Percentiles rank a stretch among this genome's conserved stretches.
Conservation (phyloP, 2,113 vertebrate species). For the Protomyctophum bolini region DNA sequence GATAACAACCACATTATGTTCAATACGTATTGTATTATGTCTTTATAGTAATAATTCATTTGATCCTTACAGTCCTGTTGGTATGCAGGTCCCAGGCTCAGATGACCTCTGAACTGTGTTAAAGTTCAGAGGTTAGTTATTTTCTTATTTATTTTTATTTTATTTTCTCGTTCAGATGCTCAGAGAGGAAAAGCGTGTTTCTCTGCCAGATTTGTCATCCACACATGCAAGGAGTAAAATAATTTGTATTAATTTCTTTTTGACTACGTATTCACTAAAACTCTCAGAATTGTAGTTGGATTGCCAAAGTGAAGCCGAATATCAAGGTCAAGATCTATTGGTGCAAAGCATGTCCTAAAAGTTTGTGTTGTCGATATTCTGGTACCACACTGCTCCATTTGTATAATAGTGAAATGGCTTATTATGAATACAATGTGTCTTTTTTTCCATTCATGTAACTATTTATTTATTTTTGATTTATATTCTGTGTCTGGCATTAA, state of each 20-base stretch:
- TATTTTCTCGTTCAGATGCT: too few species aligned
- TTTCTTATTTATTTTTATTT: too few species aligned
- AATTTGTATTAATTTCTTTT: too few species aligned
- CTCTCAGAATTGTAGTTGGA: neutral
- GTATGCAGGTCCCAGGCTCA: neutral
- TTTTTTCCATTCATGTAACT: constrained; percentile 1
- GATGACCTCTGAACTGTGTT: too few species aligned
- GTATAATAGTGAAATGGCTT: constrained; percentile 3
- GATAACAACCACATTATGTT: neutral
- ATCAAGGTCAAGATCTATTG: neutral
- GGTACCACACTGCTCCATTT: neutral
- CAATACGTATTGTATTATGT: too few species aligned
- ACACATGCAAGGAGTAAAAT: too few species aligned
- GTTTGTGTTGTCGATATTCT: constrained; percentile 7
- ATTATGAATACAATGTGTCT: constrained; percentile 13
- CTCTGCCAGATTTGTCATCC: too few species aligned
- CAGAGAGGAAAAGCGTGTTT: too few species aligned
- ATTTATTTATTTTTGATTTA: constrained; percentile 20
- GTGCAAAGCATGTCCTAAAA: neutral
- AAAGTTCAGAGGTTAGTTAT: too few species aligned
- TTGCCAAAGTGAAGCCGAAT: neutral
- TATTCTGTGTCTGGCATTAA: constrained; percentile 20
- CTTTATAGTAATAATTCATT: too few species aligned
- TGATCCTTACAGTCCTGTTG: too few species aligned
- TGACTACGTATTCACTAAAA: too few species aligned